These are phyloP conservation scores for Arion vulgaris DNA, from an alignment of 1,140 invertebrate species.

Conservation along the genomic window DNA sequence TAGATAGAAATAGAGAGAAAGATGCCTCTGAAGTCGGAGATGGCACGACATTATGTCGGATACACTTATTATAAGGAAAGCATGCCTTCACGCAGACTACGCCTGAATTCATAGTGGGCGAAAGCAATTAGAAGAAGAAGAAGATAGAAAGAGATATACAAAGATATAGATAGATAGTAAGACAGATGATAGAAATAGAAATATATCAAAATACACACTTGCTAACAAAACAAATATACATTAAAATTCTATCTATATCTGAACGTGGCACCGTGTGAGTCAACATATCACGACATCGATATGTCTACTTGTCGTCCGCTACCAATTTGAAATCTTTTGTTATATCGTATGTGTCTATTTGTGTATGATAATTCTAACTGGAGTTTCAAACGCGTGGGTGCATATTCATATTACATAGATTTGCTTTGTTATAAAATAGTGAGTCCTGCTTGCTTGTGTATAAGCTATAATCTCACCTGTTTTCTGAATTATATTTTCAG, in stretches of 20 bases:
- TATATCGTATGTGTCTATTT: neutral
- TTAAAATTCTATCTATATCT: neutral
- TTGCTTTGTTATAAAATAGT: neutral
- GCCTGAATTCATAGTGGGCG: too few relatives aligned
- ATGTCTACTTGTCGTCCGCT: neutral
- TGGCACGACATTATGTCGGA: too few relatives aligned
- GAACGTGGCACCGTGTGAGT: neutral
- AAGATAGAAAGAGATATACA: too few relatives aligned
- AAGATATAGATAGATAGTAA: too few relatives aligned
- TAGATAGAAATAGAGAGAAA: too few relatives aligned
- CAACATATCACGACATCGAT: neutral
- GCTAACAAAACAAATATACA: neutral
- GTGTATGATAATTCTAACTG: neutral
- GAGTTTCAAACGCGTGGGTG: neutral
- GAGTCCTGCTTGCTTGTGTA: neutral
- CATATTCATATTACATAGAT: neutral
- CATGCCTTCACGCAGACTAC: too few relatives aligned
- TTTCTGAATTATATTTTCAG: neutral
- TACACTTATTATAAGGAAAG: too few relatives aligned
- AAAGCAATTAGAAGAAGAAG: too few relatives aligned
- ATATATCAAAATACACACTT: too few relatives aligned
- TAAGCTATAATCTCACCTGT: neutral
- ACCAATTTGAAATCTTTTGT: neutral
- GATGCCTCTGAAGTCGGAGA: too few relatives aligned
- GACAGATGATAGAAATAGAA: too few relatives aligned